Conservation (phyloP, 2,888 invertebrate genomes). For the Mythimna albipuncta region DNA sequence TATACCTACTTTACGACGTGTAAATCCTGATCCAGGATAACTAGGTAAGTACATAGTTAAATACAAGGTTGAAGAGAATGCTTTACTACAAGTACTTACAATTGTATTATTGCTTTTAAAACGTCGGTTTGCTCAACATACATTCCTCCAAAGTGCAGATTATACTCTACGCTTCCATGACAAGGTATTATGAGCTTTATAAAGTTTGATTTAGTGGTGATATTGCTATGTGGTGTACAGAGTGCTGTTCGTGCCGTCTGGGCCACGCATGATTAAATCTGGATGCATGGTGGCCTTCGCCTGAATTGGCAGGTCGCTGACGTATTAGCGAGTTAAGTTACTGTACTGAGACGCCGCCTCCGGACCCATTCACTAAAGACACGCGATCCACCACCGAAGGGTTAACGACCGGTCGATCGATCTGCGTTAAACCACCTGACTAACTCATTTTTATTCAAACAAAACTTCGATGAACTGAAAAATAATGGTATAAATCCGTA, state of each 20-base stretch:
- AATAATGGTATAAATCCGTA: not conserved
- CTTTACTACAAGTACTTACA: conserved; percentile 28
- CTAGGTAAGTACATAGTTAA: conserved; percentile 4
- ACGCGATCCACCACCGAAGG: conserved; percentile 26
- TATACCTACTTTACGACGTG: not conserved
- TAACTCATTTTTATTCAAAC: conserved; percentile 8
- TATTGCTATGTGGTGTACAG: conserved; percentile 21
- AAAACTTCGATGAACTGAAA: conserved; percentile 5
- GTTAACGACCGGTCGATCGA: conserved; percentile 37
- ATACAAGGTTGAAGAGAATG: conserved; percentile 25
- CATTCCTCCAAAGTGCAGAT: conserved; percentile 43
- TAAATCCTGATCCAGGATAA: not conserved
- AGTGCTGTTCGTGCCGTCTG: conserved; percentile 29
- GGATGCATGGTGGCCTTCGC: conserved; percentile 62
- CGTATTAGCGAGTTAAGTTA: conserved; percentile 25
- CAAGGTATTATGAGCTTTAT: conserved; percentile 39
- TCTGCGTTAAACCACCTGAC: not conserved
- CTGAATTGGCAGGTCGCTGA: conserved; percentile 58
- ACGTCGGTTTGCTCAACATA: conserved; percentile 51
- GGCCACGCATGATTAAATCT: conserved; percentile 62
- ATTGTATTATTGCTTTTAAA: conserved; percentile 53
- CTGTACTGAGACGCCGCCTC: not conserved
- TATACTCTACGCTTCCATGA: conserved; percentile 21
- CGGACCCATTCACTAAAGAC: conserved; percentile 3
- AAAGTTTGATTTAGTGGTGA: not conserved